Evolutionary conservation across 2,797 vertebrate species (phyloP).

Genomic region (Vultur gryphus): DNA sequence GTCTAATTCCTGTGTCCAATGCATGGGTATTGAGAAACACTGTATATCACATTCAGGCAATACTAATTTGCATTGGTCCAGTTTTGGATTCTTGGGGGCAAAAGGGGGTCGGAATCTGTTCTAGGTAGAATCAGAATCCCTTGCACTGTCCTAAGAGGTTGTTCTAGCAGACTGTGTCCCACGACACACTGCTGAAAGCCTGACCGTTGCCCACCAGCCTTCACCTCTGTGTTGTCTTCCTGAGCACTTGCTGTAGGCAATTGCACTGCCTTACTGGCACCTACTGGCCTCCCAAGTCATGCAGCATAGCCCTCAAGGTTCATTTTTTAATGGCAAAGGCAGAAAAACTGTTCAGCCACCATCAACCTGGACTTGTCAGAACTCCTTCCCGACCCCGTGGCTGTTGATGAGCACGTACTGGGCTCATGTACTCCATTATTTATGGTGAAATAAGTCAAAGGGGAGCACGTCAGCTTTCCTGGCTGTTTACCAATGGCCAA

Average conservation of each 20-base stretch:
- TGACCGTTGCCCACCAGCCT: background rate
- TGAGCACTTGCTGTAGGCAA: accelerated
- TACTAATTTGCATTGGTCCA: background rate
- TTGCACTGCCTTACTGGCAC: background rate
- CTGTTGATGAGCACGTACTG: background rate
- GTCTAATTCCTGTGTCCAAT: background rate
- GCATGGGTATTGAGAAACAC: background rate
- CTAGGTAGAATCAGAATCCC: background rate
- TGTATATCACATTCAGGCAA: background rate
- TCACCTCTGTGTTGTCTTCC: accelerated
- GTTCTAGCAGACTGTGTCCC: background rate
- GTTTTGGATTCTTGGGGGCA: background rate
- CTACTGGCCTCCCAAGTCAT: background rate
- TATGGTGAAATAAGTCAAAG: background rate
- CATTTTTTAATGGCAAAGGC: background rate
- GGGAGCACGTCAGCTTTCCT: background rate
- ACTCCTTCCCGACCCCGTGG: background rate
- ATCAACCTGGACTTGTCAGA: background rate
- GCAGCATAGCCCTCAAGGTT: background rate
- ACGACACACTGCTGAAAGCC: accelerated
- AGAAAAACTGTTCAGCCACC: background rate
- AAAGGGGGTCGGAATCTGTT: accelerated
- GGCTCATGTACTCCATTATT: background rate
- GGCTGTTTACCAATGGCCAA: background rate
- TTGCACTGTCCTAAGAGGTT: background rate